Percentiles rank a stretch among this genome's conserved stretches.
phyloP scores from a whole-genome alignment of 1,140 invertebrate species.

The Drosophila murphyi region DNA sequence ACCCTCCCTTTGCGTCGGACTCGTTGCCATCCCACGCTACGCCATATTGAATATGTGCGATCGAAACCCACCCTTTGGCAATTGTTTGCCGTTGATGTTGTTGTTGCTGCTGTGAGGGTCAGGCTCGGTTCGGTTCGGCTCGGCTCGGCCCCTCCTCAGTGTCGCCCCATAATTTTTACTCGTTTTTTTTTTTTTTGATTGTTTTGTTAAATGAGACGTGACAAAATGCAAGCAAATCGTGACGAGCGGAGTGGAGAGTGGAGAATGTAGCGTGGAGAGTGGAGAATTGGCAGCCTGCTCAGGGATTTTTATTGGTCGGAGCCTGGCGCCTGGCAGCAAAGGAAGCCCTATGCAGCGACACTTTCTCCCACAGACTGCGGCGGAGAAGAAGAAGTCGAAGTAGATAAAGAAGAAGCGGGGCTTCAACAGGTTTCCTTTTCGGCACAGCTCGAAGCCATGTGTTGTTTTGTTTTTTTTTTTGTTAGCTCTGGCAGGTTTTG shows the following conservation, averaged over 20 bases:
- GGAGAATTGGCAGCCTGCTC: background rate
- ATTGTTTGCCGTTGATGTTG: background rate
- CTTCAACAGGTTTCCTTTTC: constrained; percentile 71
- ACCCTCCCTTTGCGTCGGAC: background rate
- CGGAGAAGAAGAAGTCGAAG: too few relatives aligned
- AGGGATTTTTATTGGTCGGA: constrained; percentile 36
- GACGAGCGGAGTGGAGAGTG: constrained; percentile 1
- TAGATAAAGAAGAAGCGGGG: constrained; percentile 41
- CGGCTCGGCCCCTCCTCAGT: constrained; percentile 1
- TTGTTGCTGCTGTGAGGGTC: constrained; percentile 15
- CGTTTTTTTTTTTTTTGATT: constrained; percentile 1
- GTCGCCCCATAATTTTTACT: background rate
- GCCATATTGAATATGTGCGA: constrained; percentile 44
- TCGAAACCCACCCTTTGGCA: constrained; percentile 36
- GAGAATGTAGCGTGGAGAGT: background rate
- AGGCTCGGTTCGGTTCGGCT: background rate
- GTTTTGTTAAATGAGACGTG: constrained; percentile 74
- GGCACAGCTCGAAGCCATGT: constrained; percentile 60
- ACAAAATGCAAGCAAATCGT: constrained; percentile 70
- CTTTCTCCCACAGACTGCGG: constrained; percentile 58
- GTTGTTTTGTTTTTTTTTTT: constrained; percentile 9
- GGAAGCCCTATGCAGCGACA: constrained; percentile 63
- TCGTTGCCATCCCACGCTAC: constrained; percentile 24
- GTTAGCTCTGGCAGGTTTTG: constrained; percentile 28
- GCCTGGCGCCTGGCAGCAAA: constrained; percentile 56